Percentiles rank a stretch among this genome's conserved stretches.
These are phyloP conservation scores for Yponomeuta malinellus DNA, from an alignment of 2,888 invertebrate species.

Conservation along the genomic window DNA sequence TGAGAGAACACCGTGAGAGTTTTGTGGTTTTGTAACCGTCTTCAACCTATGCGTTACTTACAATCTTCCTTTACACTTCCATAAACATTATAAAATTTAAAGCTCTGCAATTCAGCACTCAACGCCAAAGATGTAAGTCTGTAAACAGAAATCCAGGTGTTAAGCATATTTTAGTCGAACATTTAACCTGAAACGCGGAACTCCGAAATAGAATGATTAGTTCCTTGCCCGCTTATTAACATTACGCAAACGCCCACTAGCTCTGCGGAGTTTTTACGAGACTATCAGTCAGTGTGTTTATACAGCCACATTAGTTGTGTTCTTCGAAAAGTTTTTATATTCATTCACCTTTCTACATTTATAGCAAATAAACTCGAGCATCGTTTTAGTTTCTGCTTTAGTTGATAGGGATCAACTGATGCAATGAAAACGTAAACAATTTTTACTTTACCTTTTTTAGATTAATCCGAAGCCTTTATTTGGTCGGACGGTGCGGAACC, in stretches of 20 bases:
- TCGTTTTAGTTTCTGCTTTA: background rate
- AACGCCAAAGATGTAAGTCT: background rate
- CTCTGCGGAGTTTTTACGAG: background rate
- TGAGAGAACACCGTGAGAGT: background rate
- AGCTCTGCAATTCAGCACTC: background rate
- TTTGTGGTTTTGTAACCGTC: background rate
- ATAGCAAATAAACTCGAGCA: background rate
- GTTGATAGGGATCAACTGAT: background rate
- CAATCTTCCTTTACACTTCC: too few species aligned
- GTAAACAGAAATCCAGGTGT: background rate
- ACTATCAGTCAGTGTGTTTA: conserved; percentile 1
- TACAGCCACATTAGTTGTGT: background rate
- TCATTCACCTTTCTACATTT: background rate
- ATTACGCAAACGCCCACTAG: background rate
- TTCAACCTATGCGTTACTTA: background rate
- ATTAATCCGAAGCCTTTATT: conserved; percentile 28
- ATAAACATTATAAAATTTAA: background rate
- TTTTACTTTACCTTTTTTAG: conserved; percentile 4
- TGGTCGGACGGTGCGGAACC: conserved; percentile 46
- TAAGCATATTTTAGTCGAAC: background rate
- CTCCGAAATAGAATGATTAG: background rate
- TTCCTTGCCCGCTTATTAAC: conserved; percentile 1
- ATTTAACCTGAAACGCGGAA: background rate
- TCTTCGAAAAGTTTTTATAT: background rate
- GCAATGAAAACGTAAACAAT: background rate